Conservation (phyloP, 2,888 invertebrate genomes). For the Lasius fuliginosus region DNA sequence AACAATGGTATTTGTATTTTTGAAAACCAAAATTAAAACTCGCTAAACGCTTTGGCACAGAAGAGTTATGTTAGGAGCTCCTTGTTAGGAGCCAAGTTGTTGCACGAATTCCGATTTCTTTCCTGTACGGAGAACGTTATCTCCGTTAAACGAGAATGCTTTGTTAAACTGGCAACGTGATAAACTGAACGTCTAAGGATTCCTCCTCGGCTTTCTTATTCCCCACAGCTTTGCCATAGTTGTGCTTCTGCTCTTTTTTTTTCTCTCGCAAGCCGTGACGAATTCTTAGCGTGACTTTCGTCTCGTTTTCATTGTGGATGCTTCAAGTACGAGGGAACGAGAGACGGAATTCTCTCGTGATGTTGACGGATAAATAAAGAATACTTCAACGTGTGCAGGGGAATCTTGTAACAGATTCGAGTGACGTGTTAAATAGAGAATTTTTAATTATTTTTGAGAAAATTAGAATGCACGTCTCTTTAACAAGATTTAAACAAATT, state of each 20-base stretch:
- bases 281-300: slow-evolving; percentile 56
- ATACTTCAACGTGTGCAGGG: neutral
- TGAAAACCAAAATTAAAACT: slow-evolving; percentile 55
- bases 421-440: neutral
- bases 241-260: slow-evolving; percentile 14
- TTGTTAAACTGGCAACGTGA: slow-evolving; percentile 71
- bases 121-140: slow-evolving; percentile 42
- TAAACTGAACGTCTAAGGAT: slow-evolving; percentile 67
- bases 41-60: slow-evolving; percentile 38
- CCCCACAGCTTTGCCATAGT: slow-evolving; percentile 44
- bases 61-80: slow-evolving; percentile 18
- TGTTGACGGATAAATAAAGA: slow-evolving; percentile 20
- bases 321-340: slow-evolving; percentile 25
- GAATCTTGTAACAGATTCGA: slow-evolving; percentile 34
- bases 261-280: slow-evolving; percentile 37
- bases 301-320: slow-evolving; percentile 49
- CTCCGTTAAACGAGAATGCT: slow-evolving; percentile 65
- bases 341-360: neutral
- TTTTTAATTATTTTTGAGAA: neutral
- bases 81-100: slow-evolving; percentile 61
- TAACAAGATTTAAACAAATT: slow-evolving; percentile 15
- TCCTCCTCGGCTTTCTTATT: slow-evolving; percentile 43
- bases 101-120: slow-evolving; percentile 65
- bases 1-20: slow-evolving; percentile 25
- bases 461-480: slow-evolving; percentile 16